Evolutionary conservation across 2,888 invertebrate genomes (phyloP).

Genomic region (Aporophyla nigra): DNA sequence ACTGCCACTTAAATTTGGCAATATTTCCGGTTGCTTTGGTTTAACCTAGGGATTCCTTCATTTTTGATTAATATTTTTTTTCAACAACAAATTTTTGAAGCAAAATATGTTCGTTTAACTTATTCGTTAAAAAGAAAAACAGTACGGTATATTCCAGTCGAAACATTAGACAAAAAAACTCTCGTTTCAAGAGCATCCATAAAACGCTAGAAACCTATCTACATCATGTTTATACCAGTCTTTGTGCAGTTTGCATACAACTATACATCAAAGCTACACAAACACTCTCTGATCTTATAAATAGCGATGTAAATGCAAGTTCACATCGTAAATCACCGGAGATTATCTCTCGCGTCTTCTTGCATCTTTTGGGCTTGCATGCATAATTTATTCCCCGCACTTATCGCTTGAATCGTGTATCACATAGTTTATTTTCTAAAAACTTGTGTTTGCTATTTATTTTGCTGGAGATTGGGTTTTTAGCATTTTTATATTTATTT

Average conservation of each 20-base stretch:
- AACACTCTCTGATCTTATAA: slow-evolving; percentile 60
- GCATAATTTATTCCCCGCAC: slow-evolving; percentile 84
- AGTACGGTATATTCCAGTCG: slow-evolving; percentile 19
- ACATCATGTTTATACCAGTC: slow-evolving; percentile 47
- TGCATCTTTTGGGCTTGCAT: slow-evolving; percentile 82
- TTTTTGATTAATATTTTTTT: not conserved
- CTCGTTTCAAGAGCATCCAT: slow-evolving; percentile 27
- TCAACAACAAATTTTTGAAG: not conserved
- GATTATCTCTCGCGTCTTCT: slow-evolving; percentile 86
- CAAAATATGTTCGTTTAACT: not conserved
- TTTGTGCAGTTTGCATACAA: slow-evolving; percentile 52
- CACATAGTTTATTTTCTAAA: slow-evolving; percentile 63
- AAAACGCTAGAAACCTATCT: slow-evolving; percentile 43
- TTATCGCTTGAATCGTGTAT: slow-evolving; percentile 74
- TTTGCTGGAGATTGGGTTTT: slow-evolving; percentile 13
- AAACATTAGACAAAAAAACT: slow-evolving; percentile 33
- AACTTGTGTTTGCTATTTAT: slow-evolving; percentile 21
- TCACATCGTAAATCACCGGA: slow-evolving; percentile 88
- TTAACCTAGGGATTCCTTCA: too few species aligned
- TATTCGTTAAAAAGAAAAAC: not conserved
- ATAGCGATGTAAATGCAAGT: slow-evolving; percentile 80
- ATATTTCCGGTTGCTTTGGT: too few species aligned
- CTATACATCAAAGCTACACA: slow-evolving; percentile 58
- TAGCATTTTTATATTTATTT: not conserved
- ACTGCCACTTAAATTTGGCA: too few species aligned